Evolutionary conservation across 1,140 invertebrate species (phyloP).

Genomic region (Drosophila ananassae): DNA sequence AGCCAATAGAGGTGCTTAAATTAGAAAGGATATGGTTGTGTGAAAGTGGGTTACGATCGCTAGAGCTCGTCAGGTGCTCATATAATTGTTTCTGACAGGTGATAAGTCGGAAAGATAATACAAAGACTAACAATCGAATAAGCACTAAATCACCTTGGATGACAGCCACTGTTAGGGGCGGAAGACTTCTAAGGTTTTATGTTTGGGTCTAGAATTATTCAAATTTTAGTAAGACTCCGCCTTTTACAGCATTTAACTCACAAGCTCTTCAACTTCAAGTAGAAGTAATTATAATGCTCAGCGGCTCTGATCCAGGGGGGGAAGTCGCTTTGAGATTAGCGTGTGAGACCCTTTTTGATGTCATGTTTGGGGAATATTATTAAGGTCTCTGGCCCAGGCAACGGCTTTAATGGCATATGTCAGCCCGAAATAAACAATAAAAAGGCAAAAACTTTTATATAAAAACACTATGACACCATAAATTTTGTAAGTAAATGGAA

Average conservation of each 20-base stretch:
- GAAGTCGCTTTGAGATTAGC: conserved; percentile 17
- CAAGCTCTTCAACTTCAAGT: conserved; percentile 2
- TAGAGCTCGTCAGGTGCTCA: conserved; percentile 26
- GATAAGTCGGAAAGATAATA: conserved; percentile 20
- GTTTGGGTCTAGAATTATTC: too few relatives aligned
- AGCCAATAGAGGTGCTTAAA: conserved; percentile 37
- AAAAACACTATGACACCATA: conserved; percentile 61
- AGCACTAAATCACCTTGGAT: background rate
- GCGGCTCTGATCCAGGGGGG: conserved; percentile 28
- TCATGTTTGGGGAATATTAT: conserved; percentile 23
- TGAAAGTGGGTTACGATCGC: conserved; percentile 35
- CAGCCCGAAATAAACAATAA: conserved; percentile 34
- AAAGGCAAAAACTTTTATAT: conserved; percentile 31
- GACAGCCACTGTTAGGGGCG: background rate
- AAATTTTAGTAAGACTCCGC: background rate
- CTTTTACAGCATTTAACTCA: background rate
- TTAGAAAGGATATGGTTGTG: conserved; percentile 47
- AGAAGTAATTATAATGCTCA: conserved; percentile 8
- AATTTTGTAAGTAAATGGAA: conserved; percentile 37
- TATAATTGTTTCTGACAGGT: conserved; percentile 37
- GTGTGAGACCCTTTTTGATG: conserved; percentile 20
- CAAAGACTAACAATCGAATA: conserved; percentile 21
- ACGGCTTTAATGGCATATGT: conserved; percentile 28
- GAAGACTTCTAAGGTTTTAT: background rate
- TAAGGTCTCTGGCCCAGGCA: conserved; percentile 12